phyloP scores from a whole-genome alignment of 2,888 invertebrate genomes.

The Campaea margaritaria region DNA sequence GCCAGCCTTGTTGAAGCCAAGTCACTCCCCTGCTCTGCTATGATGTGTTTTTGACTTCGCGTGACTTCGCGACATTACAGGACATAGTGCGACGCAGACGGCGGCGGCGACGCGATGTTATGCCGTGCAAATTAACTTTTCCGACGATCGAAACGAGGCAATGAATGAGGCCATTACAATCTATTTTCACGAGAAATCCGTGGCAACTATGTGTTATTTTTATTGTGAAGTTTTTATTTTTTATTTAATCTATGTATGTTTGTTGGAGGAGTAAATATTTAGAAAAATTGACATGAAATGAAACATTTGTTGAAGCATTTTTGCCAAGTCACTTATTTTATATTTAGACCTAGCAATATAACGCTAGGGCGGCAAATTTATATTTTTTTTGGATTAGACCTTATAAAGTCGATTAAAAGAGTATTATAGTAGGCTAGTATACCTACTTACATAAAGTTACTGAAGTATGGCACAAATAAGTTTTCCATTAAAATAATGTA shows the following conservation, averaged over 20 bases:
- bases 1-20: not conserved
- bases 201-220: slow-evolving; percentile 1
- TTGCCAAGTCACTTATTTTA: too few relatives aligned
- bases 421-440: too few relatives aligned
- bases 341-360: too few relatives aligned
- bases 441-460: too few relatives aligned
- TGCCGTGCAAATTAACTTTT: slow-evolving; percentile 26
- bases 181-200: slow-evolving; percentile 10
- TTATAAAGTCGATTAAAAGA: not conserved
- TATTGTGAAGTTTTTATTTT: slow-evolving; percentile 1
- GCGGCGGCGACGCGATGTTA: slow-evolving; percentile 23
- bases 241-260: too few relatives aligned
- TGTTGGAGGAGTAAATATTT: too few relatives aligned
- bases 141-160: slow-evolving; percentile 16
- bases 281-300: too few relatives aligned
- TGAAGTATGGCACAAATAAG: too few relatives aligned
- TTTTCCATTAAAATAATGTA: slow-evolving; percentile 11
- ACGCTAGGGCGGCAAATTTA: too few relatives aligned
- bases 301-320: too few relatives aligned
- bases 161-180: slow-evolving; percentile 32
- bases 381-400: too few relatives aligned
- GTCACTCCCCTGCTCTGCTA: not conserved
- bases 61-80: slow-evolving; percentile 50
- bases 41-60: slow-evolving; percentile 33
- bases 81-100: slow-evolving; percentile 35